Percentiles rank a stretch among this genome's conserved stretches.
These are phyloP conservation scores for Lates calcarifer DNA, from an alignment of 2,113 vertebrate species.

Conservation along the genomic window DNA sequence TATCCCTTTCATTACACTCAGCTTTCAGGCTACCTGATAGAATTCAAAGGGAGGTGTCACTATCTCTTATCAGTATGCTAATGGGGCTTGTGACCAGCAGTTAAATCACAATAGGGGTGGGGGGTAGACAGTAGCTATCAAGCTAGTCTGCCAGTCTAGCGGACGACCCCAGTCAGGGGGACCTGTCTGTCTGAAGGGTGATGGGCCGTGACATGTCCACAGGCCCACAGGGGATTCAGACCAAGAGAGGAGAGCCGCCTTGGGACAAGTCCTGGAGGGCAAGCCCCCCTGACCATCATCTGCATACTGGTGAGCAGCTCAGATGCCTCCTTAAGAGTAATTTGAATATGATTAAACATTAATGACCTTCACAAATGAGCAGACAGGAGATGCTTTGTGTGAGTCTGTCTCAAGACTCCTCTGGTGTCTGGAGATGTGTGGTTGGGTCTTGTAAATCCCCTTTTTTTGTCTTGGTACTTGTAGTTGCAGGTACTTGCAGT, in stretches of 20 bases:
- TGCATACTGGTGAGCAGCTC: slow-evolving; percentile 59
- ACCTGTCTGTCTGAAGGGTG: slow-evolving; percentile 76
- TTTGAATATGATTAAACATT: slow-evolving; percentile 70
- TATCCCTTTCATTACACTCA: slow-evolving; percentile 82
- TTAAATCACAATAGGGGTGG: slow-evolving; percentile 81
- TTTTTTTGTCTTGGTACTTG: neutral
- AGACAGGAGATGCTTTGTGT: slow-evolving; percentile 37
- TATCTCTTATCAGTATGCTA: slow-evolving; percentile 87
- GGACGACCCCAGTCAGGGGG: slow-evolving; percentile 46
- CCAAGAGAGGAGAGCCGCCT: slow-evolving; percentile 57
- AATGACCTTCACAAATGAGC: slow-evolving; percentile 71
- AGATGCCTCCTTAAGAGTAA: slow-evolving; percentile 41
- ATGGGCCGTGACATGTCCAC: slow-evolving; percentile 75
- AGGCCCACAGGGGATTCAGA: slow-evolving; percentile 64
- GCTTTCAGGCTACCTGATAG: slow-evolving; percentile 80
- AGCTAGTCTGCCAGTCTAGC: slow-evolving; percentile 79
- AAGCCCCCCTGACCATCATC: slow-evolving; percentile 27
- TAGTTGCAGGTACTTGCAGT: neutral
- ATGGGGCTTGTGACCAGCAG: slow-evolving; percentile 76
- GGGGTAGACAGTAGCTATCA: slow-evolving; percentile 56
- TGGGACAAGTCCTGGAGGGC: slow-evolving; percentile 64
- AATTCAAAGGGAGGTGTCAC: slow-evolving; percentile 84
- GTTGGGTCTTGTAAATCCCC: neutral
- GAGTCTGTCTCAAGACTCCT: slow-evolving; percentile 31
- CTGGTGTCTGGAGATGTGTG: slow-evolving; percentile 12